These are phyloP conservation scores for Meloidogyne chitwoodi DNA, from an alignment of 1,140 invertebrate genomes.

Conservation along the genomic window DNA sequence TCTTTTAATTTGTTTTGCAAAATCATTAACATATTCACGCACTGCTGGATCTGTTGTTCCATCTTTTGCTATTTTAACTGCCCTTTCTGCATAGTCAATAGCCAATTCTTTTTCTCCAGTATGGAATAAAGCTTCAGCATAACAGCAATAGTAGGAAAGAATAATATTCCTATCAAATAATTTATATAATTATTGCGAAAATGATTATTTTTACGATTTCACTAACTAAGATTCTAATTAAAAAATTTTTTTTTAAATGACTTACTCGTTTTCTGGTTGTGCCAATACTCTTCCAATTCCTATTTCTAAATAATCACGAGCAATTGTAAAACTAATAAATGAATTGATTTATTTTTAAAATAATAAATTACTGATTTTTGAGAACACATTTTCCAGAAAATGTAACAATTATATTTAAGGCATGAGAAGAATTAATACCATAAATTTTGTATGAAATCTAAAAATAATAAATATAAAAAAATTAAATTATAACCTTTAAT, in stretches of 20 bases:
- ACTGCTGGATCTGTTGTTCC: conserved; percentile 14
- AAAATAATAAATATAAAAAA: conserved; percentile 11
- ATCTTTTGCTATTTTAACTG: conserved; percentile 9
- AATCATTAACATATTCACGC: conserved; percentile 35
- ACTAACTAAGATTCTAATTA: no score
- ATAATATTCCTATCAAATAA: conserved; percentile 14
- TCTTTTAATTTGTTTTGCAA: conserved; percentile 24
- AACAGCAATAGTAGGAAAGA: conserved; percentile 54
- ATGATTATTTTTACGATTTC: no score
- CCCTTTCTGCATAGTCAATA: conserved; percentile 52
- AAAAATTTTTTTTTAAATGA: no score
- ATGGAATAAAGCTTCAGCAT: conserved; percentile 58
- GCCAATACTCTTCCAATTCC: conserved; percentile 49
- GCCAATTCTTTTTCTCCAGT: conserved; percentile 52
- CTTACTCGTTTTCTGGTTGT: conserved; percentile 35
- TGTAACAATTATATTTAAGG: conserved; percentile 50
- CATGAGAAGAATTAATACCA: conserved; percentile 43
- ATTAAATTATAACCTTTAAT: conserved; percentile 42
- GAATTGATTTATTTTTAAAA: background rate
- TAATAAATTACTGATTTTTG: conserved; percentile 34
- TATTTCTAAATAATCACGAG: conserved; percentile 49
- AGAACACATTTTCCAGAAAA: conserved; percentile 49
- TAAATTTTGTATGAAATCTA: conserved; percentile 57
- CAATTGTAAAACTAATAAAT: conserved; percentile 45
- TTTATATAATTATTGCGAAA: no score